Conservation (phyloP, 2,113 vertebrate genomes). For the Vicugna pacos region DNA sequence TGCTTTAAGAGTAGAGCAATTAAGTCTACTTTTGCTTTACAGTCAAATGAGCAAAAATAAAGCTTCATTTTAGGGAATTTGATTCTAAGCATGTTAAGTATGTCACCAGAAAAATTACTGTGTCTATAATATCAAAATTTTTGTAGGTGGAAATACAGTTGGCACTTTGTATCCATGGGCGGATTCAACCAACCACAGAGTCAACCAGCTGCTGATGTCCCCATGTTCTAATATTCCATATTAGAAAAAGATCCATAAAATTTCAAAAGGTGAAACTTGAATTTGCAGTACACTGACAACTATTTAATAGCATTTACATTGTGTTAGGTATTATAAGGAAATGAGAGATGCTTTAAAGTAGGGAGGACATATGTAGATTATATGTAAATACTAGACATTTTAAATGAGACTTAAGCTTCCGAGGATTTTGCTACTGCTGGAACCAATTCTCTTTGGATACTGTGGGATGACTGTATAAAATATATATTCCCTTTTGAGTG, state of each 20-base stretch:
- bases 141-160: background rate
- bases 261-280: background rate
- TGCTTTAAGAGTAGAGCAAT: background rate
- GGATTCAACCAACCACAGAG: background rate
- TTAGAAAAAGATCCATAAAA: background rate
- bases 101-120: background rate
- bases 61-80: background rate
- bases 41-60: background rate
- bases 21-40: slow-evolving; percentile 38
- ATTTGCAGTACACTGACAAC: background rate
- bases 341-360: background rate
- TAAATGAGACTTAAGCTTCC: background rate
- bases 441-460: background rate
- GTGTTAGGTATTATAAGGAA: background rate
- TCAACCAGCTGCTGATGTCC: background rate
- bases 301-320: background rate
- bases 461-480: background rate
- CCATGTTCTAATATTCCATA: too few relatives aligned
- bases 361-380: background rate
- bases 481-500: background rate
- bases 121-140: slow-evolving; percentile 2
- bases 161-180: background rate
- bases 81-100: background rate
- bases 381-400: background rate
- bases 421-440: background rate